Conservation (phyloP, 2,888 invertebrate species). For the Drosophila bunnanda region DNA sequence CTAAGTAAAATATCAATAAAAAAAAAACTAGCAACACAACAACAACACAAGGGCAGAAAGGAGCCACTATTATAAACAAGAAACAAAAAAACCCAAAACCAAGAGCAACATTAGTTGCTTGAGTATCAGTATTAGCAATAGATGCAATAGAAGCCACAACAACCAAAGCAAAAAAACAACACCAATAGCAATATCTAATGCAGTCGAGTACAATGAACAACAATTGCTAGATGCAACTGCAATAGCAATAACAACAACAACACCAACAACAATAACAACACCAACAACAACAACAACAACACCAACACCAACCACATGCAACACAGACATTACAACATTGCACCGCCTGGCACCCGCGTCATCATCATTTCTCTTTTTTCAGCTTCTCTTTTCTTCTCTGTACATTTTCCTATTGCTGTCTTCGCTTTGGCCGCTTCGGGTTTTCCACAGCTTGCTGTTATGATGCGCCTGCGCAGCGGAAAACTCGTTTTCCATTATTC, state of each 20-base stretch:
- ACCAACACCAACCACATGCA: conserved; percentile 29
- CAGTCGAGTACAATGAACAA: conserved; percentile 43
- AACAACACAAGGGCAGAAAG: neutral
- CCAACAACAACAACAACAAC: conserved; percentile 23
- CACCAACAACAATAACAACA: conserved; percentile 3
- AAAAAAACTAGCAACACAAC: neutral
- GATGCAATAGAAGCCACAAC: conserved; percentile 15
- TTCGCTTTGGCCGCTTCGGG: conserved; percentile 50
- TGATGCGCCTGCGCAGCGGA: conserved; percentile 73
- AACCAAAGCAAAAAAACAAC: neutral
- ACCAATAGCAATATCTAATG: conserved; percentile 12
- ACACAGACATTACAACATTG: conserved; percentile 70
- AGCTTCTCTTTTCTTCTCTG: conserved; percentile 8
- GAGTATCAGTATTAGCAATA: conserved; percentile 2
- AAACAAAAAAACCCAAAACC: neutral
- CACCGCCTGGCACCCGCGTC: conserved; percentile 47
- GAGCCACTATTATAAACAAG: no score
- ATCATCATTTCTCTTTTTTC: conserved; percentile 25
- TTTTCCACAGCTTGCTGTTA: conserved; percentile 68
- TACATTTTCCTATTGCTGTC: conserved; percentile 14
- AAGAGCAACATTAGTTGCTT: neutral
- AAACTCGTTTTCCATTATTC: conserved; percentile 80
- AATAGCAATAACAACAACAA: neutral
- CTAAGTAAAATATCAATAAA: no score
- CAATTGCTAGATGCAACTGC: conserved; percentile 19